Base-by-base conservation (phyloP, 2,113 vertebrate genomes). In the Chionodraco myersi region DNA sequence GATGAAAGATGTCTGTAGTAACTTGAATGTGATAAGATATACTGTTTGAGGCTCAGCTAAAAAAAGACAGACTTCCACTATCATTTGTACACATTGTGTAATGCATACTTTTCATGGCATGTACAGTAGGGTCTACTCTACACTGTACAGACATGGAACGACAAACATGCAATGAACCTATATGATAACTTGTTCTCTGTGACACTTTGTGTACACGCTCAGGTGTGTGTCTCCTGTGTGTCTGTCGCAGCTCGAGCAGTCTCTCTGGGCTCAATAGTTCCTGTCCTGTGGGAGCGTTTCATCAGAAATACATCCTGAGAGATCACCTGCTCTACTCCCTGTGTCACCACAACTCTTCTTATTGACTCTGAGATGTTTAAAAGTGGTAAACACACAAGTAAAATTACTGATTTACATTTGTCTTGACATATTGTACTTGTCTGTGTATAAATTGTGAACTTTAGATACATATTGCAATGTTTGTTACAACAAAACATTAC, bases 261-360 rank as follows among this genome's bases (percentile, higher is more conserved):
- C 36, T 41, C 85, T 81, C 86, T 15, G 75, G 83, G 77, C 75
- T 92, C 91, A 75, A 41, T 68, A 82, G 48, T 49, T 61, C 67
- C 2, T 78, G 62, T 68, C 91, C 90, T 82, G 56, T 77, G 91
- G 86, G 89, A 88, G 52, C 58, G 83, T 94, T 94, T 94, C 90
- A 92, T 93, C 89, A 91, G 79, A 86, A 67, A 48, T 23, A 15
- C 56, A 78, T 90, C 91, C 90, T 88, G 41, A 83, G 86, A 89
- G 91, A 92, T 83, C 77, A 47, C 73, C 80, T 83, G 82, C 85
- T 81, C 75, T 63, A 15, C 58, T 79, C 66, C 76, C 57, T 12
- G 21, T 80, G 75, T 90, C 88, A 81, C 79, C 87, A 80, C 79
- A 85, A 68, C 30, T 75, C 72, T 61, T 59, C 66, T 72, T 41